Base-by-base conservation (phyloP, 2,113 vertebrate species). In the Garra rufa region DNA sequence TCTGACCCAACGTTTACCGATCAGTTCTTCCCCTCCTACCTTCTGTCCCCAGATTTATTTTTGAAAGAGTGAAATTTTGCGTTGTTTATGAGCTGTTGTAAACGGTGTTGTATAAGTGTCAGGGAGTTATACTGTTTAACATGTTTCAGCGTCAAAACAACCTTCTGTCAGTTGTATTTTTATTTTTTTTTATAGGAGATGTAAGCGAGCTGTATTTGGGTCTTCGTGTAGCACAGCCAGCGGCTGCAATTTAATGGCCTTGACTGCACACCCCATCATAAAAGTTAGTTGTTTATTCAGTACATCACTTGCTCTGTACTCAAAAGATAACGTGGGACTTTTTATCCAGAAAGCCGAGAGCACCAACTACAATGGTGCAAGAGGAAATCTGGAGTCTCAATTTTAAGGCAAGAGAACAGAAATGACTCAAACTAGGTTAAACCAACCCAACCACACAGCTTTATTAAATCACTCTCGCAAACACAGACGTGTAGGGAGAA, bases 1-100 rank as follows among this genome's bases (percentile, higher is more conserved):
- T 57, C 57, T n/a, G 13, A 15, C 9, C 17, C 82, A 61, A 67
- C 48, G 1, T 26, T 48, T 63, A 71, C 80, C 24, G 80, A 84
- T 86, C 50, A 65, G 3, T 71, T 50, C 28, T 74, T 71, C 52
- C 34, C 38, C 52, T 43, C 7, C 38, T 76, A 21, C 70, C n/a
- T 50, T 30, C 41, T 74, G 21, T 84, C 38, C 21, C 41, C 26
- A 71, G 34, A 21, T 63, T 21, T 17, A 38, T 67, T 46, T 57
- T 4, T 44, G 11, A 15, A 77, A 63, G n/a, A 11, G 50, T n/a
- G 43, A 34, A 65, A n/a, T 48, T 28, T 11, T 28, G 17, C 59
- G 26, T 67, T 30, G n/a, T 46, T 79, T 46, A 79, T 79, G 24
- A 79, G 57, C 57, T 59, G 76, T 28, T 73, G 21, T 44, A 44